A percentile compares a stretch with the other conserved stretches of the same genome.
These are phyloP conservation scores for Motacilla alba DNA, from an alignment of 2,113 vertebrate genomes.

Conservation along the genomic window DNA sequence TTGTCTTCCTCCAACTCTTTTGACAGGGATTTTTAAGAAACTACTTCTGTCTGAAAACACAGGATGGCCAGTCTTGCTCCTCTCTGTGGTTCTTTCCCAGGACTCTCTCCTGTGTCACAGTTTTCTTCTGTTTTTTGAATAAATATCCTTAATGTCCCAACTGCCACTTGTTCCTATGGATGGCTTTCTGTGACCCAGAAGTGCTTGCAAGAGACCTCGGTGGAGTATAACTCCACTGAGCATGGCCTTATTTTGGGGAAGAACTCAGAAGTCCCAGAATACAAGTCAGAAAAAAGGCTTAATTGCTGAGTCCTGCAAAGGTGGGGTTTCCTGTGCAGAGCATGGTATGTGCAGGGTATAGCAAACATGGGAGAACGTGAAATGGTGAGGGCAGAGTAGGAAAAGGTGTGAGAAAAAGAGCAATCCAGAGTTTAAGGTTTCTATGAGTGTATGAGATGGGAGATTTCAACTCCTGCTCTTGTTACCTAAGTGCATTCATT, in stretches of 20 bases:
- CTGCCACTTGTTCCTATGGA: background rate
- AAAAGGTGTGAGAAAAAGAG: background rate
- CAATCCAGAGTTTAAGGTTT: background rate
- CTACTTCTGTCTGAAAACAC: background rate
- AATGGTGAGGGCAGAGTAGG: background rate
- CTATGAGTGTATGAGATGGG: background rate
- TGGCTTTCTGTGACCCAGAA: background rate
- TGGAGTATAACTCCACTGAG: background rate
- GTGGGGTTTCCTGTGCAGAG: background rate
- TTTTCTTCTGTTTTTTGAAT: background rate
- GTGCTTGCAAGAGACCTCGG: background rate
- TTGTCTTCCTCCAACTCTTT: background rate
- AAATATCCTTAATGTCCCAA: background rate
- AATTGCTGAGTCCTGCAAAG: background rate
- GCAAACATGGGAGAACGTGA: background rate
- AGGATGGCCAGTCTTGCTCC: background rate
- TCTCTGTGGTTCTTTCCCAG: background rate
- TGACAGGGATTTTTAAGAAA: background rate
- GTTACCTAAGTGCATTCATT: background rate
- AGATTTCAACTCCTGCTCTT: background rate
- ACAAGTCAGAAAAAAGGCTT: background rate
- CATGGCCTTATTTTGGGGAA: no score
- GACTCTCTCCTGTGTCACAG: background rate
- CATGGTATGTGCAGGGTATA: rapidly evolving
- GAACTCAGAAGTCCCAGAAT: background rate